A percentile compares a stretch with the other conserved stretches of the same genome.
Evolutionary conservation across 2,888 invertebrate genomes (phyloP).

Genomic region (Leucophora obtusa): DNA sequence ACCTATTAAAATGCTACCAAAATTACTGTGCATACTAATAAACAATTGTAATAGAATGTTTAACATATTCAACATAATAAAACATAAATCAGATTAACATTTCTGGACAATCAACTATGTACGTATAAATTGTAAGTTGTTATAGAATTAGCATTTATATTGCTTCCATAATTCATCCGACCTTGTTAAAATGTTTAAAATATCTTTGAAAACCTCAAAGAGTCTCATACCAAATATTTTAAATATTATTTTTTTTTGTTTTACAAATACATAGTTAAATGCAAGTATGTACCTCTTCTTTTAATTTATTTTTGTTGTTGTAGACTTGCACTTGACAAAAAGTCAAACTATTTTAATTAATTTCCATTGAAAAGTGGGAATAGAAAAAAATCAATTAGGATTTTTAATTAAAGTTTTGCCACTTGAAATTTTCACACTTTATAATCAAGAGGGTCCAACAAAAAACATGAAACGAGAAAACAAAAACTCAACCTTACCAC

Average conservation of each 20-base stretch:
- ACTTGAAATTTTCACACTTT: conserved; percentile 54
- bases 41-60: too few relatives aligned
- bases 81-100: too few relatives aligned
- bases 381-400: conserved; percentile 44
- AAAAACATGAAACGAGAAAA: conserved; percentile 12
- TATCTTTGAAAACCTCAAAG: background rate
- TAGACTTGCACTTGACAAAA: background rate
- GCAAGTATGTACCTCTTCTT: conserved; percentile 10
- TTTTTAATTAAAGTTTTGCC: conserved; percentile 63
- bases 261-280: background rate
- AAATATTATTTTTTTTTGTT: background rate
- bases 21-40: too few relatives aligned
- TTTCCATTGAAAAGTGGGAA: conserved; percentile 39
- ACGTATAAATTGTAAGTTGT: background rate
- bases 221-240: background rate
- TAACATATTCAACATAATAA: too few relatives aligned
- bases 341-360: conserved; percentile 54
- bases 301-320: background rate
- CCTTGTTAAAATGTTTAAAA: conserved; percentile 16
- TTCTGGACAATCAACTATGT: too few relatives aligned
- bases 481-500: background rate
- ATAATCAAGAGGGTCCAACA: conserved; percentile 16
- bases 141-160: conserved; percentile 40
- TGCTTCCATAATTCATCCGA: background rate
- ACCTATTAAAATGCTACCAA: too few relatives aligned